Percentiles rank a stretch among this genome's conserved stretches.
These are phyloP conservation scores for Digitonthophagus gazella DNA, from an alignment of 2,888 invertebrate genomes.

Conservation along the genomic window DNA sequence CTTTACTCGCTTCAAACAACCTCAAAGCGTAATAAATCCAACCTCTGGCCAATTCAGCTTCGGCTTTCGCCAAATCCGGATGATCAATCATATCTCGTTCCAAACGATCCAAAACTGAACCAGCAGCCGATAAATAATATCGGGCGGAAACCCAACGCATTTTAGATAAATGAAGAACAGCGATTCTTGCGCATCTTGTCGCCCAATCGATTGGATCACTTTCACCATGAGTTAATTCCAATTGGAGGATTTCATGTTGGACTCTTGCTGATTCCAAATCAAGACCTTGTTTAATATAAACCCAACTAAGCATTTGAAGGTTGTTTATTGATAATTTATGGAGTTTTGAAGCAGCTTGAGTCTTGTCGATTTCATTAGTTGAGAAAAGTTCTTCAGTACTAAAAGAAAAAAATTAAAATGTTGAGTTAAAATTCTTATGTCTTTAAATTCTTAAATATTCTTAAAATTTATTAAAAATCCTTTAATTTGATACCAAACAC, in stretches of 20 bases:
- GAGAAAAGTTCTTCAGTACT: conserved; percentile 58
- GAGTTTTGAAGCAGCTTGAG: conserved; percentile 53
- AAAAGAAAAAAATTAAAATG: conserved; percentile 23
- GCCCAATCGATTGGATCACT: conserved; percentile 61
- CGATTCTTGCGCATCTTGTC: conserved; percentile 55
- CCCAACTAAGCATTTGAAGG: conserved; percentile 61
- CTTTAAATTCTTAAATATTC: not conserved
- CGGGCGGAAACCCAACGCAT: conserved; percentile 46
- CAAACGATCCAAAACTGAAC: conserved; percentile 57
- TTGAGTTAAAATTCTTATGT: not conserved
- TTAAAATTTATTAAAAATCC: not conserved
- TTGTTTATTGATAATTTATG: conserved; percentile 61
- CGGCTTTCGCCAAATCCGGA: conserved; percentile 38
- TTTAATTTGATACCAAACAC: no score
- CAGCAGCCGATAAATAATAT: conserved; percentile 66
- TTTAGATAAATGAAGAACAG: conserved; percentile 52
- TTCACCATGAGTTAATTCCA: conserved; percentile 58
- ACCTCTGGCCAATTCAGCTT: conserved; percentile 55
- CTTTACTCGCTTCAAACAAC: conserved; percentile 57
- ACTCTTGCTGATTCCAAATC: conserved; percentile 56
- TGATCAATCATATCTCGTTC: conserved; percentile 51
- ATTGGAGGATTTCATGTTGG: conserved; percentile 58
- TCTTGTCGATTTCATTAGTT: conserved; percentile 45
- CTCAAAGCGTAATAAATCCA: conserved; percentile 63
- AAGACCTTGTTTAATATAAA: conserved; percentile 58